Evolutionary conservation across 2,797 vertebrate genomes (phyloP).

Genomic region (Hemibagrus guttatus): DNA sequence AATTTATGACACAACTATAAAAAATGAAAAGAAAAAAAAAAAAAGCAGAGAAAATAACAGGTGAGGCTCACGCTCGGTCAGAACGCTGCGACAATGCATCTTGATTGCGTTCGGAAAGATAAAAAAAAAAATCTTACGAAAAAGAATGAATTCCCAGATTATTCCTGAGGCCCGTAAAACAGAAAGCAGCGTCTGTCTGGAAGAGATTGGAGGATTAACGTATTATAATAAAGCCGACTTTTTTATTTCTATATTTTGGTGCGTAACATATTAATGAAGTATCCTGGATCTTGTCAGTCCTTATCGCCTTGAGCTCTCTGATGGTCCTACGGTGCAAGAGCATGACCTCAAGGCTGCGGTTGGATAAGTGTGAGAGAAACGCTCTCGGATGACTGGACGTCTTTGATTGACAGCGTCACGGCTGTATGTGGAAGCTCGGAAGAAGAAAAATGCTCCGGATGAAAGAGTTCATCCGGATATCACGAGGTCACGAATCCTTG

Average conservation of each 20-base stretch:
- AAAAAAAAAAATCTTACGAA: constrained; percentile 59
- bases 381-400: constrained; percentile 24
- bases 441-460: background rate
- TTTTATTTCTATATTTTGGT: constrained; percentile 71
- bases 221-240: constrained; percentile 70
- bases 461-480: background rate
- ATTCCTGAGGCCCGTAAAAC: constrained; percentile 73
- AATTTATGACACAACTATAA: background rate
- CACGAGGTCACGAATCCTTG: background rate
- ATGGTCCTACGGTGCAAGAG: constrained; percentile 48
- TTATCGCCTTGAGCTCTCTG: constrained; percentile 72
- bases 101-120: background rate
- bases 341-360: constrained; percentile 68
- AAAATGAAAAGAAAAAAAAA: too few relatives aligned
- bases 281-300: constrained; percentile 74
- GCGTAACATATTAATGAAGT: constrained; percentile 79
- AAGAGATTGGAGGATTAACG: constrained; percentile 81
- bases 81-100: constrained; percentile 6
- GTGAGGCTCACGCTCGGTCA: constrained; percentile 7
- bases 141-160: constrained; percentile 72
- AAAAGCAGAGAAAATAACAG: constrained; percentile 1
- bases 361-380: constrained; percentile 66
- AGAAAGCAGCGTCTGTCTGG: constrained; percentile 69
- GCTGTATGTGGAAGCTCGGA: background rate
- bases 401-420: constrained; percentile 25